Conservation (phyloP, 2,113 vertebrate species). For the Dasypus novemcinctus region DNA sequence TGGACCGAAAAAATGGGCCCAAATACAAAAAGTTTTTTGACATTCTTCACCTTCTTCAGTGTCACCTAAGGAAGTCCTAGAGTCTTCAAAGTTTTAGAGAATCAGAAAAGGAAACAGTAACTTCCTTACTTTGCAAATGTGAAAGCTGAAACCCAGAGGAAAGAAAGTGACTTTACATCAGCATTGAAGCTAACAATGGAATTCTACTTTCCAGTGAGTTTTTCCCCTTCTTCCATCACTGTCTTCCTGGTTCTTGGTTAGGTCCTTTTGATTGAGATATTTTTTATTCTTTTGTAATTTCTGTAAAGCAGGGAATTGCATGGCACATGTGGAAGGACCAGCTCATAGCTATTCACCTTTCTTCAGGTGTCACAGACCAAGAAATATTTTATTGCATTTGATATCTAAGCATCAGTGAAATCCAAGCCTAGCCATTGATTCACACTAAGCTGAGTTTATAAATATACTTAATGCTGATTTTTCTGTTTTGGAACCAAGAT, state of each 20-base stretch:
- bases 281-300: conserved; percentile 19
- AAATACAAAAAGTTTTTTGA: conserved; percentile 39
- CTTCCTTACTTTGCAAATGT: neutral
- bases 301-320: neutral
- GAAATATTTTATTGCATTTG: conserved; percentile 58
- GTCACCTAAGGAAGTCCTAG: conserved; percentile 38
- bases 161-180: neutral
- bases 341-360: conserved; percentile 26
- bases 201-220: neutral
- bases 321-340: neutral
- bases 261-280: conserved; percentile 27
- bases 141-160: neutral
- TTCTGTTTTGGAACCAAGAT: conserved; percentile 58
- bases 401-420: conserved; percentile 65
- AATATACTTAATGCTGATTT: conserved; percentile 65
- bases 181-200: neutral
- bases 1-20: conserved; percentile 10
- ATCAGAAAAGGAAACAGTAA: neutral
- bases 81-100: conserved; percentile 14
- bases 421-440: conserved; percentile 63
- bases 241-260: neutral
- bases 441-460: conserved; percentile 59
- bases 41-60: conserved; percentile 33
- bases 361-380: conserved; percentile 5
- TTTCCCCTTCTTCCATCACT: neutral